Conservation (phyloP, 30 jellyfish, hydroid and myxozoan genomes). For the Mastigias papua region DNA sequence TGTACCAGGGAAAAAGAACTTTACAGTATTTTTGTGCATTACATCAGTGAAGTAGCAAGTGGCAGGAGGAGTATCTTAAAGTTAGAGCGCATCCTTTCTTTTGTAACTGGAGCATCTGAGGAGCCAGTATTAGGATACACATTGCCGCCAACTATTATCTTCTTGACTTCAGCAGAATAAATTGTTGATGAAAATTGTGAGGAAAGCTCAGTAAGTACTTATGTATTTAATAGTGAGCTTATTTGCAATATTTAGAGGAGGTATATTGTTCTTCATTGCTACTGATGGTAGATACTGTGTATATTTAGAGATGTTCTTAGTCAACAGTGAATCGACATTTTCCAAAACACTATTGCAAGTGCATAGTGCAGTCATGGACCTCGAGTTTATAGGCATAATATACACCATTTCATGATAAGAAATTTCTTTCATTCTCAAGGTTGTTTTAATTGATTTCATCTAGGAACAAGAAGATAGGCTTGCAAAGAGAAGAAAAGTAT, state of each 20-base stretch:
- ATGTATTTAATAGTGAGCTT: background rate
- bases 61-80: background rate
- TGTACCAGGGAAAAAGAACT: slow-evolving; percentile 43
- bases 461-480: slow-evolving; percentile 35
- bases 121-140: slow-evolving; percentile 42
- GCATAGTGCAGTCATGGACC: background rate
- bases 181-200: slow-evolving; percentile 6
- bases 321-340: background rate
- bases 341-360: background rate
- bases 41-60: slow-evolving; percentile 33
- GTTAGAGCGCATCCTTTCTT: background rate
- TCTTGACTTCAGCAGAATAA: slow-evolving; percentile 25
- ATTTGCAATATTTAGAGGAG: background rate
- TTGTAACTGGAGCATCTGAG: slow-evolving; percentile 16
- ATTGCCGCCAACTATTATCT: slow-evolving; percentile 1
- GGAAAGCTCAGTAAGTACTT: slow-evolving; percentile 1
- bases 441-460: slow-evolving; percentile 1
- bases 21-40: slow-evolving; percentile 22
- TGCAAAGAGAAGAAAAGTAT: slow-evolving; percentile 39
- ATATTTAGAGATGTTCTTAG: background rate
- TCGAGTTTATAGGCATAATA: slow-evolving; percentile 11
- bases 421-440: background rate
- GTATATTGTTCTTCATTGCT: background rate
- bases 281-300: background rate
- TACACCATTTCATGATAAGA: background rate